Evolutionary conservation across 2,797 vertebrate species (phyloP).

Genomic region (Ceyx erithaca): DNA sequence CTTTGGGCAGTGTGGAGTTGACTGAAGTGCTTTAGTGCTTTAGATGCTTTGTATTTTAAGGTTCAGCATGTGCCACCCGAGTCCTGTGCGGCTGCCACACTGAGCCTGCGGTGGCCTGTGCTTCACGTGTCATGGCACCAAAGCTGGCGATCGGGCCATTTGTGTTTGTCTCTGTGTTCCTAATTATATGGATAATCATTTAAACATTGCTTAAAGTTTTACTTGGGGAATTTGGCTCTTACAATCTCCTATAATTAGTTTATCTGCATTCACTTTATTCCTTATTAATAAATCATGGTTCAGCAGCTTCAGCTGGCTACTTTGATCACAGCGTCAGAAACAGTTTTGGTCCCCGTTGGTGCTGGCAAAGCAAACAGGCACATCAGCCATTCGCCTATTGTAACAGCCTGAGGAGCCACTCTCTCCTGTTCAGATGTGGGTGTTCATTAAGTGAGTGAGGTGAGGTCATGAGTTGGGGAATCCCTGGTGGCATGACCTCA

Average conservation of each 20-base stretch:
- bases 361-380: not conserved
- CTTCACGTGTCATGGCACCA: not conserved
- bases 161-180: constrained; percentile 32
- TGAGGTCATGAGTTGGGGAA: not conserved
- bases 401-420: not conserved
- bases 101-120: fast-evolving
- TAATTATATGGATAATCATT: constrained; percentile 75
- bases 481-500: constrained; percentile 23
- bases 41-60: not conserved
- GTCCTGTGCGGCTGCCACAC: not conserved
- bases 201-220: constrained; percentile 75
- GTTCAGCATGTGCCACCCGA: not conserved
- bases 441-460: not conserved
- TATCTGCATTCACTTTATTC: constrained; percentile 77
- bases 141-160: not conserved
- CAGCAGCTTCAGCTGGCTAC: not conserved
- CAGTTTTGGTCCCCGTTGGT: constrained; percentile 27
- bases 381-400: not conserved
- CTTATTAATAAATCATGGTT: constrained; percentile 76
- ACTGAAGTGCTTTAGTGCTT: not conserved
- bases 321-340: constrained; percentile 63
- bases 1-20: not conserved
- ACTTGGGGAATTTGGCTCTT: constrained; percentile 77
- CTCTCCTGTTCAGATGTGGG: not conserved
- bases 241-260: constrained; percentile 64